Percentiles rank a stretch among this genome's conserved stretches.
Conservation (phyloP, 2,113 vertebrate species). For the Uropsilus gracilis region DNA sequence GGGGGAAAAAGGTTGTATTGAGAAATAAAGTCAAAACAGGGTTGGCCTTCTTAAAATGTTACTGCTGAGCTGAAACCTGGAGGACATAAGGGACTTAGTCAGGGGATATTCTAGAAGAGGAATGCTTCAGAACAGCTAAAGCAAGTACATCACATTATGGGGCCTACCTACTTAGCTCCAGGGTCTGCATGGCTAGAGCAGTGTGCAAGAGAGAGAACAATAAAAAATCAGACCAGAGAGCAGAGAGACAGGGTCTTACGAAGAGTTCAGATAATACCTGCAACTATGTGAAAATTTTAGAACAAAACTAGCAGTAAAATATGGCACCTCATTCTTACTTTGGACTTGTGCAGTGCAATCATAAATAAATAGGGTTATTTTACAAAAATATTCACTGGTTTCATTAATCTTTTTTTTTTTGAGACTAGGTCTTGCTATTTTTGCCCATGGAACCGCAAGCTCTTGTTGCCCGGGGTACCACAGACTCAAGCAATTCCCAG, state of each 20-base stretch:
- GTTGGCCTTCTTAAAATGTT: neutral
- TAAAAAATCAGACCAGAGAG: neutral
- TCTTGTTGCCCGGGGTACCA: too few relatives aligned
- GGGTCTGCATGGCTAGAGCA: neutral
- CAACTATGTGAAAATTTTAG: neutral
- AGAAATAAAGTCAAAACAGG: neutral
- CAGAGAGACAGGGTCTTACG: neutral
- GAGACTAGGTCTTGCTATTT: too few relatives aligned
- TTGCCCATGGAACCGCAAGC: too few relatives aligned
- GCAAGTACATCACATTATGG: neutral
- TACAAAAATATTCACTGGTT: neutral
- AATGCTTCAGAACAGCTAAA: neutral
- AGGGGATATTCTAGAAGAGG: neutral
- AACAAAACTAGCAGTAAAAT: constrained; percentile 18
- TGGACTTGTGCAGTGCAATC: neutral
- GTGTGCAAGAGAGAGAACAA: neutral
- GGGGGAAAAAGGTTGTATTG: neutral
- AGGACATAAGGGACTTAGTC: neutral
- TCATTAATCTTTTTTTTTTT: neutral
- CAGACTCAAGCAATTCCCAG: too few relatives aligned
- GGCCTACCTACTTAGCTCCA: neutral
- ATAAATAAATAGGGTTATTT: constrained; percentile 7
- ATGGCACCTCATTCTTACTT: neutral
- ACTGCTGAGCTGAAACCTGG: neutral
- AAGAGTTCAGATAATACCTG: neutral